These are phyloP conservation scores for Acanthisitta chloris DNA, from an alignment of 2,113 vertebrate species.

Conservation along the genomic window DNA sequence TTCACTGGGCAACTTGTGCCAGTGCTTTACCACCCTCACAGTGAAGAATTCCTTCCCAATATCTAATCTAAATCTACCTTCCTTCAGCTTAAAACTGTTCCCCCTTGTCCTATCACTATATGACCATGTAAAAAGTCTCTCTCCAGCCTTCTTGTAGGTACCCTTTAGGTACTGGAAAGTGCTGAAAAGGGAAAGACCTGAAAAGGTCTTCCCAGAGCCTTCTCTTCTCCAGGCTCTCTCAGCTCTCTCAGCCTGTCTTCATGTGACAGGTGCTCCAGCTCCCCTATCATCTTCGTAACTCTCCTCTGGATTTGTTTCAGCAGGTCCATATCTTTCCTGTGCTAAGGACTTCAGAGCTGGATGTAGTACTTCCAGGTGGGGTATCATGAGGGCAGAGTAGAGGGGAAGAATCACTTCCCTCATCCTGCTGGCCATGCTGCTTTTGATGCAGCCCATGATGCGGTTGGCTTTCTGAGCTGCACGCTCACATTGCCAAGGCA, in stretches of 20 bases:
- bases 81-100: background rate
- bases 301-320: background rate
- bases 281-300: too few species aligned
- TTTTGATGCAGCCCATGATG: background rate
- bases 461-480: accelerated
- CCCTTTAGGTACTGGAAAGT: background rate
- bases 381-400: background rate
- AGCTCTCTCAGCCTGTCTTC: background rate
- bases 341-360: background rate
- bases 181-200: too few species aligned
- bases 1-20: background rate
- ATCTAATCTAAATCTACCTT: background rate
- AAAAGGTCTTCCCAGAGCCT: background rate
- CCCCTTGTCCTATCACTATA: background rate
- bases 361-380: background rate
- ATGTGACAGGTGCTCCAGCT: background rate
- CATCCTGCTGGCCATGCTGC: accelerated
- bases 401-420: background rate
- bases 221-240: background rate
- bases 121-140: background rate
- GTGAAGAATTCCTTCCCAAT: background rate
- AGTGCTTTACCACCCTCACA: background rate
- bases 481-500: background rate
- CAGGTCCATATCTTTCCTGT: background rate
- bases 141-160: background rate